Evolutionary conservation across 2,113 vertebrate genomes (phyloP), one percentile per base, ranked within the genome.

Genomic region (Noturus placidus): DNA sequence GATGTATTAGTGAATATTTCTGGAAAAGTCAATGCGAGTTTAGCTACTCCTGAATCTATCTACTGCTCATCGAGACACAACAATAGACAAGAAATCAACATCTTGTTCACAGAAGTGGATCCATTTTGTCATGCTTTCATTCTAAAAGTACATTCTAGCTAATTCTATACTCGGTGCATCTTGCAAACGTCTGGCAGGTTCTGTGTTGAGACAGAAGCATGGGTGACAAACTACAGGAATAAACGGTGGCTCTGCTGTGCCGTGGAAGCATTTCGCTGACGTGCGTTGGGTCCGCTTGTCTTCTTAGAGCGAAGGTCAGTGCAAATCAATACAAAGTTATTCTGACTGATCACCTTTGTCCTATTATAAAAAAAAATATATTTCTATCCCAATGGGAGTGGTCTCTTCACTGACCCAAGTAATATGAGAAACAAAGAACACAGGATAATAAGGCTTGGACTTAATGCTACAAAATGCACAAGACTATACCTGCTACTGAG

Each of bases 241-340:
- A 79, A 56, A 20, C 5, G 2, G n/a, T n/a, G 74, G 74, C 50
- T 20, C 2, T 30, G 27, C 19, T 9, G n/a, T 19, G 17, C n/a
- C 4, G 27, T 30, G 27, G n/a, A 50, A 54, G 76, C 15, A 54
- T 79, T 56, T 56, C 56, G 6, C n/a, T 79, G 52, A n/a, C 77
- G 1, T 33, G 52, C 77, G 10, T 56, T 30, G n/a, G 7, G 27
- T 79, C 52, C 27, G 17, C 11, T 54, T 78, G 50, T 78, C 46
- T 27, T 77, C 42, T 54, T 79, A 56, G 52, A 79, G 3, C 1
- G 6, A 56, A 79, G 52, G 50, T 56, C 77, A 56, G 77, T 78
- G 52, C 78, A 57, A 81, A 57, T 81, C 78, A 38, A 59, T 59
- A 81, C n/a, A 56, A 14, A 50, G n/a, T 80, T 57, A 57, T 80